Evolutionary conservation across 2,113 vertebrate genomes (phyloP), one percentile per base, ranked within the genome.

Genomic region (Acanthochromis polyacanthus): DNA sequence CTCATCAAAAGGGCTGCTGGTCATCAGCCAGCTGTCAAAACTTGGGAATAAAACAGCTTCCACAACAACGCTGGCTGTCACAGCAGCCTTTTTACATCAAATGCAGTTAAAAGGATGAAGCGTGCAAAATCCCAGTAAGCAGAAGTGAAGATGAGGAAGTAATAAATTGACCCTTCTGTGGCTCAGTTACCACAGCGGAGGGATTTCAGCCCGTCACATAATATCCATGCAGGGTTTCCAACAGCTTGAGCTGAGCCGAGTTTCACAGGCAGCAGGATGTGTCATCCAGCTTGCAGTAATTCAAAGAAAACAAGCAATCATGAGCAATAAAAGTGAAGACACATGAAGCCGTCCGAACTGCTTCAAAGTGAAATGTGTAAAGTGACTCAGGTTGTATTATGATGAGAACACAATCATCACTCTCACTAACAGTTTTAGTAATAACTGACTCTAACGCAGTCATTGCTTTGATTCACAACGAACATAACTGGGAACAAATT

Each of bases 31-130:
- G 45, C 32, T 50, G 48, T 46, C 71, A 72, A 59, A 59, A 61
- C 19, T 20, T 55, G 55, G 23, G 69, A 48, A 51, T 53, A 63
- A 72, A 75, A 78, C 38, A 48, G 56, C 73, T 73, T 52, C 17
- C 43, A 70, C n/a, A 57, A 56, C 30, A 72, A 23, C 52, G 4
- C 14, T 64, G 64, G 59, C 80, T 73, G 80, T 78, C 65, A 52
- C 40, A 64, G 55, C 22, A 57, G 53, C 46, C 58, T 32, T 45
- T 59, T 66, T 40, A 72, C 55, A 77, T 30, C 67, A 77, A 70
- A 80, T 36, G 19, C 30, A 61, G 61, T 55, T 38, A 63, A 66
- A 73, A n/a, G 46, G 71, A 74, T 63, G 50, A 80, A 59, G 63
- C 22, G 0, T 74, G 75, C 28, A 62, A 78, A 82, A 80, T 17